A percentile compares a stretch with the other conserved stretches of the same genome.
Conservation (phyloP, 2,888 invertebrate genomes). For the Anticlea derivata region DNA sequence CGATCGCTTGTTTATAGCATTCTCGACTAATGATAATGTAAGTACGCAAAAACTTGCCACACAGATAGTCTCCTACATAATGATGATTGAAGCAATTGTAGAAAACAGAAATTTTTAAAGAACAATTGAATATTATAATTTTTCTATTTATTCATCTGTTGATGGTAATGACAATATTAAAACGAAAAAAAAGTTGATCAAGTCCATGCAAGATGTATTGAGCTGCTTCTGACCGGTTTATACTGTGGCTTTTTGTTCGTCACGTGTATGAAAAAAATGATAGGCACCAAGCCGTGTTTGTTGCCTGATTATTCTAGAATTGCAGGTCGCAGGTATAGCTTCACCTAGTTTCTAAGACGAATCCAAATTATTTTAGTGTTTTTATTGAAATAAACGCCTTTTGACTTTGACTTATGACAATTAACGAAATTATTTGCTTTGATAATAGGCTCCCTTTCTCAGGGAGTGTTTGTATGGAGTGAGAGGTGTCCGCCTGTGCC, state of each 20-base stretch:
- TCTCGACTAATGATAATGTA: constrained; percentile 25
- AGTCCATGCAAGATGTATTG: neutral
- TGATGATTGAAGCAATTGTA: constrained; percentile 22
- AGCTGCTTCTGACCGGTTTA: neutral
- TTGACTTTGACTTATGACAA: no score
- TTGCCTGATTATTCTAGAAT: no score
- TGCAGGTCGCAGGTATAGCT: no score
- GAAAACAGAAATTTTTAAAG: constrained; percentile 9
- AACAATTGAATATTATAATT: constrained; percentile 10
- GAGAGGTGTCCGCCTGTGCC: constrained; percentile 57
- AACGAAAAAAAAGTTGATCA: neutral
- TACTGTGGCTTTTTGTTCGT: no score
- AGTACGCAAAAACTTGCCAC: constrained; percentile 28
- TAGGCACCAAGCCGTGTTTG: no score
- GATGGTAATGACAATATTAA: constrained; percentile 1
- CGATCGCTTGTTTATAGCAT: constrained; percentile 26
- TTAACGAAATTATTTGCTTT: constrained; percentile 7
- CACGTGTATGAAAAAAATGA: no score
- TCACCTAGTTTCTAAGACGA: no score
- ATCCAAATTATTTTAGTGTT: no score
- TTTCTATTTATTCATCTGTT: constrained; percentile 2
- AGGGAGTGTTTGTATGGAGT: constrained; percentile 45
- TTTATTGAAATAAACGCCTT: no score
- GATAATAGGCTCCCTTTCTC: constrained; percentile 30
- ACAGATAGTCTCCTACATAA: constrained; percentile 24